These are phyloP conservation scores for Ruditapes philippinarum DNA, from an alignment of 1,140 invertebrate species.

Conservation along the genomic window DNA sequence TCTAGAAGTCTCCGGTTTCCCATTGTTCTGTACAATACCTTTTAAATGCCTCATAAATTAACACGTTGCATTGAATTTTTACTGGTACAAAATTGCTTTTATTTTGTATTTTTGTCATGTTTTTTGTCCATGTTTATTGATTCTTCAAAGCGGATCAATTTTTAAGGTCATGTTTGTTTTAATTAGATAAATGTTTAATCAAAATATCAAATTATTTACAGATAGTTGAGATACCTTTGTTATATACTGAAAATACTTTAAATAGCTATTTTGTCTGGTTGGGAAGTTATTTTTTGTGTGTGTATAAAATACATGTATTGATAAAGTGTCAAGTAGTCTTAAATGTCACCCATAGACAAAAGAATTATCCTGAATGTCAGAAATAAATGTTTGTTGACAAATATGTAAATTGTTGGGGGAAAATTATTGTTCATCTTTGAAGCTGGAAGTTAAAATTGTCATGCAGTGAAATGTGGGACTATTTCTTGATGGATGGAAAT, in stretches of 20 bases:
- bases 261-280: no score
- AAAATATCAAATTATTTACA: conserved; percentile 30
- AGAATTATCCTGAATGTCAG: neutral
- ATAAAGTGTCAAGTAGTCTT: neutral
- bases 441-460: no score
- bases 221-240: neutral
- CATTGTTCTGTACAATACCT: no score
- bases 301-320: conserved; percentile 1
- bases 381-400: neutral
- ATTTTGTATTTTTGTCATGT: neutral
- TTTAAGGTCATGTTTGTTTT: conserved; percentile 22
- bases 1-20: no score
- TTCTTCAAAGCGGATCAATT: neutral
- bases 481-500: no score
- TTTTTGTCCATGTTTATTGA: neutral
- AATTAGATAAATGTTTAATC: neutral
- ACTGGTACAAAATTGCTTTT: neutral
- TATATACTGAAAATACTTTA: neutral
- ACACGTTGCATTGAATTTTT: no score
- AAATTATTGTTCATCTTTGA: no score
- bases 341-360: neutral
- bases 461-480: no score
- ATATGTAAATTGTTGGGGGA: no score
- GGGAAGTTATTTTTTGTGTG: no score
- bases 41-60: neutral